phyloP scores from a whole-genome alignment of 2,888 invertebrate genomes.

The Agrilus cyanescens region DNA sequence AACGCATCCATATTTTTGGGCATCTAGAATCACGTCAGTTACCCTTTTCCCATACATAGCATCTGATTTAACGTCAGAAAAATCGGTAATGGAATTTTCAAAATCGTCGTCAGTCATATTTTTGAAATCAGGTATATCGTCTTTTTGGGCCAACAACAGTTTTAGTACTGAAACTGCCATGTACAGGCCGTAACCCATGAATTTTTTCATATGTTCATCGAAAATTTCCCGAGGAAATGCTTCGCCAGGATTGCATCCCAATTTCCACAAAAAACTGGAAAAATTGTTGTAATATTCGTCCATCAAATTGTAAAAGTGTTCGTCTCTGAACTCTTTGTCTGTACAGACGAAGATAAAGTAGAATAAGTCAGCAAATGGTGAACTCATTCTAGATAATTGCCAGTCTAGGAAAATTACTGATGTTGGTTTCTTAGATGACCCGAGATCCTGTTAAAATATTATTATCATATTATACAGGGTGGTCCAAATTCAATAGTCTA shows the following conservation, averaged over 20 bases:
- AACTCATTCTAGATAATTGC: slow-evolving; percentile 20
- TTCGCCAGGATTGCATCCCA: slow-evolving; percentile 20
- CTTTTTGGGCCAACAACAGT: slow-evolving; percentile 18
- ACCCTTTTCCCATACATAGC: no score
- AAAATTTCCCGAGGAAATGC: slow-evolving; percentile 23
- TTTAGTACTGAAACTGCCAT: slow-evolving; percentile 20
- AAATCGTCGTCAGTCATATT: slow-evolving; percentile 5
- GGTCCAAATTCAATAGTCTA: no score
- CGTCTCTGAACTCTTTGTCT: slow-evolving; percentile 16
- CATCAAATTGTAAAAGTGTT: slow-evolving; percentile 19
- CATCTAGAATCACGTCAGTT: no score
- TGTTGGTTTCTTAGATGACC: slow-evolving; percentile 15
- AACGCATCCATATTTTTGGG: no score
- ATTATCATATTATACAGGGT: no score
- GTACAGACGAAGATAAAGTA: slow-evolving; percentile 25
- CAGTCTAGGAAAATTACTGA: slow-evolving; percentile 22
- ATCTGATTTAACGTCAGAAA: no score
- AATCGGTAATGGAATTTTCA: no score
- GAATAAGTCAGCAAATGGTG: slow-evolving; percentile 24
- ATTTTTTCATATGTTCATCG: slow-evolving; percentile 20
- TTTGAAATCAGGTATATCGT: slow-evolving; percentile 17
- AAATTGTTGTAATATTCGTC: slow-evolving; percentile 21
- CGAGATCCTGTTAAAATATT: slow-evolving; percentile 6
- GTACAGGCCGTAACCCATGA: slow-evolving; percentile 20
- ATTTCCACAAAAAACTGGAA: slow-evolving; percentile 14